phyloP scores from a whole-genome alignment of 2,888 invertebrate species.

The Dolichopus griseipennis region DNA sequence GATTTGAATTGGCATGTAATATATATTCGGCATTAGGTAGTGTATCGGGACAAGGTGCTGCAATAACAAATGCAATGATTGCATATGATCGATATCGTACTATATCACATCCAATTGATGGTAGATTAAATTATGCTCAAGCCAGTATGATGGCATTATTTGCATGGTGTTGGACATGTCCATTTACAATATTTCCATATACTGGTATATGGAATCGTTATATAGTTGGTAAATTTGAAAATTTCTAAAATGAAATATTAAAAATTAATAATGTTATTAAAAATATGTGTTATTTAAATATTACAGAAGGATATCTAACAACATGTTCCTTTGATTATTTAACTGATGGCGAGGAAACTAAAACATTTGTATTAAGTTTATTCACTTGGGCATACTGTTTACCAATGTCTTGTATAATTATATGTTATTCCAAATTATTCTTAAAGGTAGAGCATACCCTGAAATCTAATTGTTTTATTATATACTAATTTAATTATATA shows the following conservation, averaged over 20 bases:
- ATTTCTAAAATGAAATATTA: too few species aligned
- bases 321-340: slow-evolving; percentile 66
- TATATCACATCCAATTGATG: slow-evolving; percentile 62
- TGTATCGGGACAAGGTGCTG: slow-evolving; percentile 60
- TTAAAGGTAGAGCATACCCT: too few species aligned
- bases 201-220: slow-evolving; percentile 57
- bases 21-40: slow-evolving; percentile 56
- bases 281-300: background rate
- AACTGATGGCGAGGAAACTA: slow-evolving; percentile 55
- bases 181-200: slow-evolving; percentile 57
- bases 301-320: slow-evolving; percentile 62
- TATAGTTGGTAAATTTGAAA: slow-evolving; percentile 48
- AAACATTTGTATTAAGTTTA: slow-evolving; percentile 55
- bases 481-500: background rate
- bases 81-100: slow-evolving; percentile 65
- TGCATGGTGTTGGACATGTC: slow-evolving; percentile 61
- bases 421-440: slow-evolving; percentile 59
- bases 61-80: slow-evolving; percentile 61
- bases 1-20: slow-evolving; percentile 58
- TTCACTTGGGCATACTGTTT: slow-evolving; percentile 59
- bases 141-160: slow-evolving; percentile 51
- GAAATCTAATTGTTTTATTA: slow-evolving; percentile 27
- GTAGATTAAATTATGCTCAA: slow-evolving; percentile 56
- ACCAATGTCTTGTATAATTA: slow-evolving; percentile 56
- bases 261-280: too few species aligned